Conservation (phyloP, 92 coral and sea anemone species). For the Bergia puertoricense region DNA sequence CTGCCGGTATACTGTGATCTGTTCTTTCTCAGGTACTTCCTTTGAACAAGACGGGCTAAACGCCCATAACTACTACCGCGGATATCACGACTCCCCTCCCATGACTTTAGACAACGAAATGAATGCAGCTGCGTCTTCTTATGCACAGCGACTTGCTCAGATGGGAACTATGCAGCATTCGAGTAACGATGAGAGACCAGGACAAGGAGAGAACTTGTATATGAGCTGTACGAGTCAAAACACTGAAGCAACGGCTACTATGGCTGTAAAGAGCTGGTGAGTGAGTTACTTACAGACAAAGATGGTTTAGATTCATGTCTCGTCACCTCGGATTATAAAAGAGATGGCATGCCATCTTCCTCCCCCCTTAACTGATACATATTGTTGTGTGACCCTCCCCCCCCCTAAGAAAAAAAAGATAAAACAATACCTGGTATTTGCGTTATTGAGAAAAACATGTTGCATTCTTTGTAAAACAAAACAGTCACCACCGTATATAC, state of each 20-base stretch:
- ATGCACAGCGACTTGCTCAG: conserved; percentile 25
- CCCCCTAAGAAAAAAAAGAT: no score
- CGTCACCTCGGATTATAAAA: no score
- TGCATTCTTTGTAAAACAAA: no score
- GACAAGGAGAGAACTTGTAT: conserved; percentile 44
- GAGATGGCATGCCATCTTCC: no score
- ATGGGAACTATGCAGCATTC: conserved; percentile 37
- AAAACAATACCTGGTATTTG: no score
- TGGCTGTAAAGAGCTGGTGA: background rate
- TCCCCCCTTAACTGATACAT: no score
- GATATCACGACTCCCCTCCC: conserved; percentile 33
- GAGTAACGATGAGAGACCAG: background rate
- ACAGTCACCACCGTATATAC: no score
- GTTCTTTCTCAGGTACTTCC: no score
- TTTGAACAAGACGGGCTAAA: background rate
- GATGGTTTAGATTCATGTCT: no score
- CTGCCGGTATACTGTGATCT: no score
- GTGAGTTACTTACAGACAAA: background rate
- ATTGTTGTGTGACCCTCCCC: no score
- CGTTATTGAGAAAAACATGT: no score
- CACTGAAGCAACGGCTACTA: background rate
- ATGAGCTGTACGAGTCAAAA: background rate
- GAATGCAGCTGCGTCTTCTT: conserved; percentile 23
- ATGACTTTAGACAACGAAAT: conserved; percentile 28
- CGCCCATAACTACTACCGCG: conserved; percentile 23